Base-by-base conservation (phyloP, 2,888 invertebrate species). In the Morinoia aosen region DNA sequence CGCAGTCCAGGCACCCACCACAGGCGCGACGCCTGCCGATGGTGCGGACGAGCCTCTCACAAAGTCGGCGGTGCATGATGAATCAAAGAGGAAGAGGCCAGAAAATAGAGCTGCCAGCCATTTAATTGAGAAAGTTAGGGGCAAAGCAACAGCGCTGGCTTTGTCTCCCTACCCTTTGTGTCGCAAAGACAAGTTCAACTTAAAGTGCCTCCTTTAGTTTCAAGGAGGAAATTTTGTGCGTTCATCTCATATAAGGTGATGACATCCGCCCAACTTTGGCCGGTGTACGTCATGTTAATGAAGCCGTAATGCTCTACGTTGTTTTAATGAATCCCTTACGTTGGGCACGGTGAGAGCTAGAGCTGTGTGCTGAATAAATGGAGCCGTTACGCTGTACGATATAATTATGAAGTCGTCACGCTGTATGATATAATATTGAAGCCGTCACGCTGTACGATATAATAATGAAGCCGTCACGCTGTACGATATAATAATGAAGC, bases 61-160 rank as follows among this genome's bases (percentile, higher is more conserved):
- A 33, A 76, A 76, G 76, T 76, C 76, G 25, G 76, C 25, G 76
- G 76, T 33, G 76, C 76, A 76, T 76, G 76, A 76, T 76, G 76
- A 76, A 76, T 76, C 76, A 76, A 76, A 76, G 76, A 76, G 61
- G 61, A 61, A 61, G 61, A 61, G 76, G 25, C 76, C 10, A 76
- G 33, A 76, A 76, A 76, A 76, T 76, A 76, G 76, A 76, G 76
- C 76, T 16, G 76, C 76, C 76, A 25, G 25, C 25, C 76, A 76
- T 76, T 76, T 76, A 76, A 76, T 76, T 76, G 76, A 76, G 76
- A 76, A 76, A 76, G 76, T 76, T 76, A 16, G 76, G 76, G 25
- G 76, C 76, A 76, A 7, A 76, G 76, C 76, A 76, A 76, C 76
- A 76, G 76, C 76, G 76, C 10, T 16, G 76, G 76, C 33, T 76